phyloP scores from a whole-genome alignment of 2,888 invertebrate genomes.

The Clivina fossor region DNA sequence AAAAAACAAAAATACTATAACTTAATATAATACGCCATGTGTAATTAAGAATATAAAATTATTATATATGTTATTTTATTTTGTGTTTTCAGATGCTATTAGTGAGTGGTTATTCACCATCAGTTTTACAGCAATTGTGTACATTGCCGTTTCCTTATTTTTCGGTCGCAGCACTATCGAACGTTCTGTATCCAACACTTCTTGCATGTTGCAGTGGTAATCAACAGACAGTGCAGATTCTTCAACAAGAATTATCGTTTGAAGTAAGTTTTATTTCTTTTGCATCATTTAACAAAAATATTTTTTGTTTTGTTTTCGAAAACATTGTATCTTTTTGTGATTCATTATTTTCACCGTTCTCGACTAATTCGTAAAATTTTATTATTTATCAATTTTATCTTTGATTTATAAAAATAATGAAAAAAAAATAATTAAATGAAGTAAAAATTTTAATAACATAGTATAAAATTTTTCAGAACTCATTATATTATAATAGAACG shows the following conservation, averaged over 20 bases:
- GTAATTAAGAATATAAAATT: no score
- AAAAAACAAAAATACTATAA: no score
- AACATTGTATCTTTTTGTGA: no score
- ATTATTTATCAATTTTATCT: neutral
- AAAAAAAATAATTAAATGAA: no score
- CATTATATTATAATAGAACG: no score
- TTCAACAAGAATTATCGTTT: slow-evolving; percentile 70
- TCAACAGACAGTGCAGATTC: slow-evolving; percentile 69
- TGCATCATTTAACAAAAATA: neutral
- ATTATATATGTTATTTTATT: no score
- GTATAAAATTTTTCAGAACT: no score
- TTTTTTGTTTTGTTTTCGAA: no score
- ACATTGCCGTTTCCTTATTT: slow-evolving; percentile 85
- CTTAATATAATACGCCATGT: no score
- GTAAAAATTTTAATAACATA: no score
- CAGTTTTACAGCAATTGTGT: slow-evolving; percentile 82
- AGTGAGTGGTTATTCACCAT: slow-evolving; percentile 74
- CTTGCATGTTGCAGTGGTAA: slow-evolving; percentile 70
- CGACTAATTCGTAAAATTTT: neutral
- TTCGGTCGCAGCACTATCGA: slow-evolving; percentile 70
- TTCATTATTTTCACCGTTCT: no score
- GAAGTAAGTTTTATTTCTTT: slow-evolving; percentile 53
- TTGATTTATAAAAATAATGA: neutral
- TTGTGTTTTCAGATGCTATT: slow-evolving; percentile 61
- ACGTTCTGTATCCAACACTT: slow-evolving; percentile 77